A percentile compares a stretch with the other conserved stretches of the same genome.
phyloP scores from a whole-genome alignment of 2,113 vertebrate species.

The Diphyllodes magnificus region DNA sequence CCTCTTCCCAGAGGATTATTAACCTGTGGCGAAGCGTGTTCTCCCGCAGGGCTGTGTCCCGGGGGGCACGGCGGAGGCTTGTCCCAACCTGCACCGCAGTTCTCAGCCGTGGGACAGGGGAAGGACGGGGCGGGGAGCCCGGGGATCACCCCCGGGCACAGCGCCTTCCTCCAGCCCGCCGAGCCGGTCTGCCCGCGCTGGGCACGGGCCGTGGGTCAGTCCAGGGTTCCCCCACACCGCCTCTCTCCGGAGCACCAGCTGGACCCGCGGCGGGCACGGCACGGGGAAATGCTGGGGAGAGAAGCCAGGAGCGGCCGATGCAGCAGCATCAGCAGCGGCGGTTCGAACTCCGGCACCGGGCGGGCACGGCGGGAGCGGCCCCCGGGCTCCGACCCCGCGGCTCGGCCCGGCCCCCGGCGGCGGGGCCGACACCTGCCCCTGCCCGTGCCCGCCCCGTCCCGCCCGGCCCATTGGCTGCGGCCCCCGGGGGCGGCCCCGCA shows the following conservation, averaged over 20 bases:
- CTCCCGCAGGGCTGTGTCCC: not conserved
- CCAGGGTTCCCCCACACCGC: not conserved
- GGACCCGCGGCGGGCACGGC: not conserved
- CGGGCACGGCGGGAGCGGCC: not conserved
- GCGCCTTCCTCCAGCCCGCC: not conserved
- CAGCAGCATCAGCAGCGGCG: fast-evolving
- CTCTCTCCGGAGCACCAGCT: not conserved
- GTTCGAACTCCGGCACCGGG: fast-evolving
- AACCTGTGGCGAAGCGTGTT: fast-evolving
- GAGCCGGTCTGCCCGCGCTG: not conserved
- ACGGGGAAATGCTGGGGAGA: not conserved
- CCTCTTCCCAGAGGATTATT: not conserved
- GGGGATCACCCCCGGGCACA: too few relatives aligned
- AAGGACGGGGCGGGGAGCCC: not conserved
- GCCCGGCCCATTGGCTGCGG: not conserved
- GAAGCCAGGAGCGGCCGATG: not conserved
- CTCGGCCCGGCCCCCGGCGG: not conserved
- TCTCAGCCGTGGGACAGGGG: not conserved
- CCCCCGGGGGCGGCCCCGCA: not conserved
- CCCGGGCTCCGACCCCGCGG: not conserved
- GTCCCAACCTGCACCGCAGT: not conserved
- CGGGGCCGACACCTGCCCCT: not conserved
- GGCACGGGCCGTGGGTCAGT: not conserved
- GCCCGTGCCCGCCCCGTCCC: not conserved
- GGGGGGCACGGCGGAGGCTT: not conserved